Conservation (phyloP, 2,888 invertebrate species). For the Rhyacophila evoluta region DNA sequence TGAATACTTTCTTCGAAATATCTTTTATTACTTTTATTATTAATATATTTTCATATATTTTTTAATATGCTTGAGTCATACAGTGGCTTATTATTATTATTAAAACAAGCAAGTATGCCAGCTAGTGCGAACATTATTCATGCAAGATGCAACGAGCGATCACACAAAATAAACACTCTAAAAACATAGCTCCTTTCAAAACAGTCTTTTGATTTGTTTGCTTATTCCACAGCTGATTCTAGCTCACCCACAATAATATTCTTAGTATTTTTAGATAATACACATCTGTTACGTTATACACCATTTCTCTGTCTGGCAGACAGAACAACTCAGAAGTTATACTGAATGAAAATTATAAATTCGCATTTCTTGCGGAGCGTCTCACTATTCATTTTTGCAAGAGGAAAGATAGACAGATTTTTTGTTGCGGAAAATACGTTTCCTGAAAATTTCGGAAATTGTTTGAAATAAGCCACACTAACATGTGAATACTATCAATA, state of each 20-base stretch:
- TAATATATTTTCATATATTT: too few species aligned
- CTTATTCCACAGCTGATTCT: conserved; percentile 20
- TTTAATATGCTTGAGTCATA: too few species aligned
- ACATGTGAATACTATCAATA: neutral
- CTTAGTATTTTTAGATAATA: conserved; percentile 17
- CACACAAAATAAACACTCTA: conserved; percentile 6
- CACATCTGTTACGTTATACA: conserved; percentile 8
- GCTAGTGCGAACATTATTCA: neutral
- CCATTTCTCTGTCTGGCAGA: conserved; percentile 1
- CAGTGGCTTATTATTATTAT: too few species aligned
- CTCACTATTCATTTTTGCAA: neutral
- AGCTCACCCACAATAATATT: conserved; percentile 15
- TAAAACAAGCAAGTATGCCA: neutral
- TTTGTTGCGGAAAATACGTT: neutral
- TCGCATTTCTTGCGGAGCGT: neutral
- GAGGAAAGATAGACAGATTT: neutral
- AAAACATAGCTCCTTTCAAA: neutral
- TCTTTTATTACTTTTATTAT: too few species aligned
- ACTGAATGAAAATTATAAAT: conserved; percentile 24
- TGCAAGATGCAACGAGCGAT: neutral
- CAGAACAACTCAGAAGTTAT: neutral
- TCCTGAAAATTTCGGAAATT: neutral
- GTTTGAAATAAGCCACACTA: conserved; percentile 3
- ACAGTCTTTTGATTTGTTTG: conserved; percentile 24
- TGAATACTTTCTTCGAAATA: too few species aligned